Percentiles rank a stretch among this genome's conserved stretches.
Conservation (phyloP, 2,113 vertebrate species). For the Istiophorus platypterus region DNA sequence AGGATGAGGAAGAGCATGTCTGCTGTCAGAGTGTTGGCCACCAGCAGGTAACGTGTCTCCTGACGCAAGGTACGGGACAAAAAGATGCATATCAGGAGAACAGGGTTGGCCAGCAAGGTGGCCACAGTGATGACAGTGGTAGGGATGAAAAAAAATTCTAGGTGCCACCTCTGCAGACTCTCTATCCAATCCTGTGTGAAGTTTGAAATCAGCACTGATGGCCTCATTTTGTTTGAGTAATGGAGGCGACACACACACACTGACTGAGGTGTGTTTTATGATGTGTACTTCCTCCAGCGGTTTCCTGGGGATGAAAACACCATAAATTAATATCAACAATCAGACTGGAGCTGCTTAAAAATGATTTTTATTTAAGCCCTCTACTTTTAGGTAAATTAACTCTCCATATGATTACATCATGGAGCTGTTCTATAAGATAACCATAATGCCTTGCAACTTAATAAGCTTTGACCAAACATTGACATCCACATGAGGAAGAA, state of each 20-base stretch:
- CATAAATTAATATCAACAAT: neutral
- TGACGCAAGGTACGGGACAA: constrained; percentile 73
- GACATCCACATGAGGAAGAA: neutral
- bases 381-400: neutral
- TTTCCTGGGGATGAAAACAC: constrained; percentile 47
- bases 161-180: constrained; percentile 46
- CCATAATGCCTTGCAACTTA: too few species aligned
- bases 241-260: neutral
- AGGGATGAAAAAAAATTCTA: constrained; percentile 82
- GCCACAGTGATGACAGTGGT: constrained; percentile 69
- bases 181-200: constrained; percentile 68
- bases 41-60: constrained; percentile 85
- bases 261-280: constrained; percentile 1
- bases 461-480: neutral
- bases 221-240: constrained; percentile 25
- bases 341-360: neutral
- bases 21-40: constrained; percentile 84
- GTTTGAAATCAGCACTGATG: constrained; percentile 32
- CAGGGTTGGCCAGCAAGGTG: constrained; percentile 77
- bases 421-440: neutral
- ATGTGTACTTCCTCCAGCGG: constrained; percentile 3
- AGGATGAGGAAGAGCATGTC: constrained; percentile 84
- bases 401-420: neutral
- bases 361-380: neutral
- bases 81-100: constrained; percentile 83